Conservation (phyloP, 2,888 invertebrate genomes). For the Dicycla oo region DNA sequence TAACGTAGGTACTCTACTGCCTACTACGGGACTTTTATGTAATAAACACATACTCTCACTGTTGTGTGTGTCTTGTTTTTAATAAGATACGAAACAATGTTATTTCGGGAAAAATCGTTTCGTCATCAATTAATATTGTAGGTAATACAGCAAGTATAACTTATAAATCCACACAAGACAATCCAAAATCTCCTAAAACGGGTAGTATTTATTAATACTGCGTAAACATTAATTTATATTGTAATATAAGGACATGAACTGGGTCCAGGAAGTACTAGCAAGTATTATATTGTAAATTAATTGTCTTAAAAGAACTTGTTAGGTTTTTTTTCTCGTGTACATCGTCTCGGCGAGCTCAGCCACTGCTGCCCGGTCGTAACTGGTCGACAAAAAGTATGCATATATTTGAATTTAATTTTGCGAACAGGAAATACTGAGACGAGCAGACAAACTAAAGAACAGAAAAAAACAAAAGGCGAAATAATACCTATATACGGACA, state of each 20-base stretch:
- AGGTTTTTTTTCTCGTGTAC: conserved; percentile 61
- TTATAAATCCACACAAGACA: not conserved
- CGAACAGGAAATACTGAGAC: conserved; percentile 87
- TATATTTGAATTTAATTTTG: conserved; percentile 87
- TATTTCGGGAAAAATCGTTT: not conserved
- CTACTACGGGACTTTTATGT: not conserved
- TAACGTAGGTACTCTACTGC: too few relatives aligned
- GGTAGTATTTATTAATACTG: conserved; percentile 3
- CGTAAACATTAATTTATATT: conserved; percentile 11
- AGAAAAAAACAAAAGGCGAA: conserved; percentile 64
- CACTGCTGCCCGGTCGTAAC: conserved; percentile 71
- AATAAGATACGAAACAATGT: not conserved
- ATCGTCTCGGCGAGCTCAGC: conserved; percentile 67
- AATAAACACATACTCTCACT: not conserved
- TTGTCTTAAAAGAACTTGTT: conserved; percentile 71
- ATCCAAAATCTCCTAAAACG: not conserved
- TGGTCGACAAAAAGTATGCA: conserved; percentile 87
- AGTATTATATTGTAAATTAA: conserved; percentile 62
- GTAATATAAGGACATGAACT: conserved; percentile 14
- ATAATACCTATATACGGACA: too few relatives aligned
- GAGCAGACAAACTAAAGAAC: conserved; percentile 73
- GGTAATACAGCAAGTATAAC: not conserved
- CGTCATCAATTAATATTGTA: not conserved
- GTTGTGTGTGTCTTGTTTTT: not conserved
- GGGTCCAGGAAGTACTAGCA: conserved; percentile 76